Evolutionary conservation across 2,797 vertebrate species (phyloP).

Genomic region (Neosalanx taihuensis): DNA sequence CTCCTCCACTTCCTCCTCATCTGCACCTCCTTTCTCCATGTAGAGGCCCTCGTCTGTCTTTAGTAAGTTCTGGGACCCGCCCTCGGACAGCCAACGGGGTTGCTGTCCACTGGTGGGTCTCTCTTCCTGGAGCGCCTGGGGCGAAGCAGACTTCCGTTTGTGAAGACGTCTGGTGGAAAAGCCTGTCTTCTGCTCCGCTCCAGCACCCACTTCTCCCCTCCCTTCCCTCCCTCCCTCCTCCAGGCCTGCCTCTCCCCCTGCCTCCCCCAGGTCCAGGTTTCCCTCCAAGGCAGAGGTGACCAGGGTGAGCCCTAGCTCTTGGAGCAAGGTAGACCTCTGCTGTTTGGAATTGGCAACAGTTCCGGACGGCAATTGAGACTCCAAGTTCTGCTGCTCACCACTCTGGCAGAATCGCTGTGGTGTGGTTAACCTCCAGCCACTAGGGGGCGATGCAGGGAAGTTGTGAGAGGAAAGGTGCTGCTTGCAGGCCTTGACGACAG

Average conservation of each 20-base stretch:
- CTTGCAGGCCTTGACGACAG: slow-evolving; percentile 96
- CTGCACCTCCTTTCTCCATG: slow-evolving; percentile 37
- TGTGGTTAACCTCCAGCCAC: slow-evolving; percentile 76
- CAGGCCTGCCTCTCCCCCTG: slow-evolving; percentile 63
- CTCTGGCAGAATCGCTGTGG: slow-evolving; percentile 63
- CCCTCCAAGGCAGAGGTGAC: slow-evolving; percentile 80
- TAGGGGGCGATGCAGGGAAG: slow-evolving; percentile 84
- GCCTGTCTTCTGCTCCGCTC: slow-evolving; percentile 66
- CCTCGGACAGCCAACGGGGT: slow-evolving; percentile 61
- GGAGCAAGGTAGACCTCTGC: slow-evolving; percentile 83
- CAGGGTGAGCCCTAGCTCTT: slow-evolving; percentile 82
- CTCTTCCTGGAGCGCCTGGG: slow-evolving; percentile 70
- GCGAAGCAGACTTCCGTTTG: slow-evolving; percentile 80
- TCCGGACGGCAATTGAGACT: not conserved
- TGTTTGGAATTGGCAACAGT: slow-evolving; percentile 58
- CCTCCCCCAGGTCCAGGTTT: slow-evolving; percentile 60
- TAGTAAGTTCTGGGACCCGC: slow-evolving; percentile 76
- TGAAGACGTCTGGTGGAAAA: slow-evolving; percentile 75
- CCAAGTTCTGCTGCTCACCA: slow-evolving; percentile 22
- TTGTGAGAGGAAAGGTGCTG: slow-evolving; percentile 91
- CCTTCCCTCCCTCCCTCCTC: slow-evolving; percentile 68
- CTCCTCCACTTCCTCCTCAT: slow-evolving; percentile 44
- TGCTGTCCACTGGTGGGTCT: slow-evolving; percentile 69
- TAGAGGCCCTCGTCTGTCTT: slow-evolving; percentile 47
- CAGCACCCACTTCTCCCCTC: slow-evolving; percentile 43